Percentiles rank a stretch among this genome's conserved stretches.
These are phyloP conservation scores for Aphaenogaster rudis DNA, from an alignment of 1,140 invertebrate genomes.

Conservation along the genomic window DNA sequence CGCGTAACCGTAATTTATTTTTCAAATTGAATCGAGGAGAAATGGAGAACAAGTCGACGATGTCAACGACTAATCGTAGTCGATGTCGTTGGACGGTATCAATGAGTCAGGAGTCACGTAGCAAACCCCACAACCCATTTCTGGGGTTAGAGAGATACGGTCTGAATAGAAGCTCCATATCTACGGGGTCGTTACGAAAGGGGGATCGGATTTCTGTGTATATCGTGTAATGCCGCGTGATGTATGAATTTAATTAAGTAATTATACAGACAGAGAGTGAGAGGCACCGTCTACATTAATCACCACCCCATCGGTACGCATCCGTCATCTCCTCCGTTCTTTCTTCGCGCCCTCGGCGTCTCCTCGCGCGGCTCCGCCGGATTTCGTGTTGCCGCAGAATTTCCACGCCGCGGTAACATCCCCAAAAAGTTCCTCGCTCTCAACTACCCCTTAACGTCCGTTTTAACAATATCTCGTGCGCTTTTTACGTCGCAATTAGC, in stretches of 20 bases:
- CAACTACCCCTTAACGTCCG: conserved; percentile 26
- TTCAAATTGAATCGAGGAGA: neutral
- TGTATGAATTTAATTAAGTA: conserved; percentile 81
- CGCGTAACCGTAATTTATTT: conserved; percentile 37
- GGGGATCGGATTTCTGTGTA: conserved; percentile 42
- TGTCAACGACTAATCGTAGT: neutral
- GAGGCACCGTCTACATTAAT: conserved; percentile 63
- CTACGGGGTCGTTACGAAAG: conserved; percentile 55
- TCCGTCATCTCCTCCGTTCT: conserved; percentile 51
- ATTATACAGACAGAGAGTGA: conserved; percentile 69
- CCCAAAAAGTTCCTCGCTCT: conserved; percentile 50
- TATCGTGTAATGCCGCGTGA: conserved; percentile 73
- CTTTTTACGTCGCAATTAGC: conserved; percentile 60
- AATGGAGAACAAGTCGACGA: neutral
- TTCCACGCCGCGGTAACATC: conserved; percentile 27
- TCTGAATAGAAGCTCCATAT: conserved; percentile 46
- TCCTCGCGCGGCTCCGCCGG: conserved; percentile 5
- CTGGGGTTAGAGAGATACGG: conserved; percentile 23
- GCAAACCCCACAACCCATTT: neutral
- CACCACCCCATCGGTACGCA: conserved; percentile 58
- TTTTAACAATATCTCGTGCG: conserved; percentile 56
- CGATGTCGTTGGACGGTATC: neutral
- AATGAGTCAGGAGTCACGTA: conserved; percentile 13
- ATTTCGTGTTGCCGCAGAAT: conserved; percentile 51
- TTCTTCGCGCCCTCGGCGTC: conserved; percentile 27